These are phyloP conservation scores for Ectemnius cavifrons DNA, from an alignment of 2,888 invertebrate species.

Conservation along the genomic window DNA sequence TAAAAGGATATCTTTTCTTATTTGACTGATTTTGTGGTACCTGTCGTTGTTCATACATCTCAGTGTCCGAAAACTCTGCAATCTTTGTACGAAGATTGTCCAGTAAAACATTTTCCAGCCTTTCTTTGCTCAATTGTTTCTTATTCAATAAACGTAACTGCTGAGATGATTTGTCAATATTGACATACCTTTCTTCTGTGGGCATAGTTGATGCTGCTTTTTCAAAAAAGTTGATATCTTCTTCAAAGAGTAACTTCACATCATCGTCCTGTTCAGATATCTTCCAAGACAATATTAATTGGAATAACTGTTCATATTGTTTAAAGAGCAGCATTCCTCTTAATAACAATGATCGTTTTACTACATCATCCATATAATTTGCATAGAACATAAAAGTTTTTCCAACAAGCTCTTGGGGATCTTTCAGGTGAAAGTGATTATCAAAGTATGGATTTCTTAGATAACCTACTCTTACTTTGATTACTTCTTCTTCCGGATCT, in stretches of 20 bases:
- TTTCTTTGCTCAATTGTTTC: no score
- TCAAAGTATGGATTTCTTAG: conserved; percentile 91
- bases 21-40: no score
- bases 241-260: conserved; percentile 65
- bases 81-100: no score
- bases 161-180: neutral
- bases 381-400: conserved; percentile 88
- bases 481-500: conserved; percentile 80
- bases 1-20: no score
- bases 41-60: no score
- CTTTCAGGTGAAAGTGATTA: conserved; percentile 92
- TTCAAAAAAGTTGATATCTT: neutral
- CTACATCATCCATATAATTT: conserved; percentile 77
- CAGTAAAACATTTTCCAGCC: no score
- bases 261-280: conserved; percentile 63
- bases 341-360: conserved; percentile 81
- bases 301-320: conserved; percentile 81
- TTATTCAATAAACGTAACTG: no score
- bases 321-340: conserved; percentile 84
- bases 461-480: conserved; percentile 87
- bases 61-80: no score
- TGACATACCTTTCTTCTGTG: neutral
- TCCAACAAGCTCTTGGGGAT: conserved; percentile 86
- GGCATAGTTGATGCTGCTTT: neutral
- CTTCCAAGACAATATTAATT: conserved; percentile 70